Percentiles rank a stretch among this genome's conserved stretches.
phyloP scores from a whole-genome alignment of 2,888 invertebrate genomes.

The Platycheirus albimanus region DNA sequence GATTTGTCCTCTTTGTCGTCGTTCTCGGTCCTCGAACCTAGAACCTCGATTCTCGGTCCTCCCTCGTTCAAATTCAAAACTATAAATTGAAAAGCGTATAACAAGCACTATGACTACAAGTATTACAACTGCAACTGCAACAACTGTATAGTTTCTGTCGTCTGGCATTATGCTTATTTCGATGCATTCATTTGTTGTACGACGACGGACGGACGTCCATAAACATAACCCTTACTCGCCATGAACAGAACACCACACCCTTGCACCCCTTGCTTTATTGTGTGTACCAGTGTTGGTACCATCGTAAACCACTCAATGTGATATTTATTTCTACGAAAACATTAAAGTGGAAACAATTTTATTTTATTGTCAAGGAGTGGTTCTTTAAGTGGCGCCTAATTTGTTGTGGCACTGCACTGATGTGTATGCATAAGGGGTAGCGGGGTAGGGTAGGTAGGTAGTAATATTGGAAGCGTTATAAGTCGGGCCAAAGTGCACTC shows the following conservation, averaged over 20 bases:
- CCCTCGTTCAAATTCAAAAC: constrained; percentile 8
- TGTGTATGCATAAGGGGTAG: background rate
- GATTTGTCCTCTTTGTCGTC: background rate
- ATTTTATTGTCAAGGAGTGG: constrained; percentile 38
- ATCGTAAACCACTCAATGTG: constrained; percentile 40
- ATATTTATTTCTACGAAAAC: constrained; percentile 44
- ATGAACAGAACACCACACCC: background rate
- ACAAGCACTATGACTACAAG: constrained; percentile 20
- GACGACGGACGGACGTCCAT: too few relatives aligned
- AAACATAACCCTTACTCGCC: background rate
- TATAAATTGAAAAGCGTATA: constrained; percentile 29
- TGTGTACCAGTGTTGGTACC: background rate
- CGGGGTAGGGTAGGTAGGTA: too few relatives aligned
- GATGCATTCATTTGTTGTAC: constrained; percentile 28
- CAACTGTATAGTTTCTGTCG: constrained; percentile 8
- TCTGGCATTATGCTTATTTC: constrained; percentile 33
- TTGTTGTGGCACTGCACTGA: constrained; percentile 22
- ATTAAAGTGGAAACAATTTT: constrained; percentile 11
- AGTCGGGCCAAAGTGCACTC: too few relatives aligned
- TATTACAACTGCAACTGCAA: constrained; percentile 18
- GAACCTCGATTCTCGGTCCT: too few relatives aligned
- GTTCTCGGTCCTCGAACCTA: too few relatives aligned
- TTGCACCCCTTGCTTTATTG: background rate
- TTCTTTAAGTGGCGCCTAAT: constrained; percentile 50
- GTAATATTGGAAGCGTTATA: too few relatives aligned